phyloP scores from a whole-genome alignment of 2,113 vertebrate genomes.

The Urocolius indicus region DNA sequence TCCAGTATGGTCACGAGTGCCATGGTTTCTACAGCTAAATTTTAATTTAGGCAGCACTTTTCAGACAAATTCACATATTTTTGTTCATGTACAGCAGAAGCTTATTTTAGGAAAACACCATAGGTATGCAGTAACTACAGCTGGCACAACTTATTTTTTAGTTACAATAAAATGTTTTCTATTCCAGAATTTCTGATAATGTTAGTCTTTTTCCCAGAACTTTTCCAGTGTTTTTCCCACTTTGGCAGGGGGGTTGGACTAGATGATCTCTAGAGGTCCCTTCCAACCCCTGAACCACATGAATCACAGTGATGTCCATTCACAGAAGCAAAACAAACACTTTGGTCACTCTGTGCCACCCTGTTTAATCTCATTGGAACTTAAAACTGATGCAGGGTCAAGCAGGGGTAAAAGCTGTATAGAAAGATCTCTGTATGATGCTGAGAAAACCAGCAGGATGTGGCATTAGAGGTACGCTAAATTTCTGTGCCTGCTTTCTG shows the following conservation, averaged over 20 bases:
- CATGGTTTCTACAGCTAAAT: background rate
- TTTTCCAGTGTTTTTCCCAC: too few relatives aligned
- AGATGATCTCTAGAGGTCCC: too few relatives aligned
- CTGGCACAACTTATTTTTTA: background rate
- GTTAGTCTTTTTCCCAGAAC: background rate
- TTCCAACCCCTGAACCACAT: background rate
- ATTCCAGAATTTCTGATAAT: conserved; percentile 14
- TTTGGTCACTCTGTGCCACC: background rate
- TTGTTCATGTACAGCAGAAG: background rate
- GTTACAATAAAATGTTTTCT: background rate
- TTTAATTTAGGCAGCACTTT: background rate
- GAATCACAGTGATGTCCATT: background rate
- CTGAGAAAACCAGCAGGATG: conserved; percentile 26
- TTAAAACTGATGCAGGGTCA: conserved; percentile 27
- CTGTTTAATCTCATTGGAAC: conserved; percentile 49
- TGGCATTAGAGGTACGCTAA: background rate
- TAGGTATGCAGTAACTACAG: background rate
- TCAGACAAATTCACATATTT: background rate
- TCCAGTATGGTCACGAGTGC: background rate
- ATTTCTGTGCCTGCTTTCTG: background rate
- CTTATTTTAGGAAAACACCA: background rate
- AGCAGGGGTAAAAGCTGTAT: background rate
- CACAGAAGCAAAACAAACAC: conserved; percentile 38
- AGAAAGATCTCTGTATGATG: background rate
- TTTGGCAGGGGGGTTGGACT: too few relatives aligned